phyloP scores from a whole-genome alignment of 2,888 invertebrate species.

The Xanthia togata region DNA sequence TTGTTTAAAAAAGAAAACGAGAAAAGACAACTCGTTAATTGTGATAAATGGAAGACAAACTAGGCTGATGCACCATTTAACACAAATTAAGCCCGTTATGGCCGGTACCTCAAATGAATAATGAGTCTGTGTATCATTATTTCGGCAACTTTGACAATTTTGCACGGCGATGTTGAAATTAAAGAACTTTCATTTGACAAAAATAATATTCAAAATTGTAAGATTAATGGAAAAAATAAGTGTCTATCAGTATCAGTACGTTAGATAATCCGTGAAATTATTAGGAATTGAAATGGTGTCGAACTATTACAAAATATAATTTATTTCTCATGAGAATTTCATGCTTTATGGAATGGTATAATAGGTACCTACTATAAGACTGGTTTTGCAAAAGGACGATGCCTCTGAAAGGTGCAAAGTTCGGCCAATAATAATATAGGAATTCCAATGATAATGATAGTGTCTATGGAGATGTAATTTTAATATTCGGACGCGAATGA shows the following conservation, averaged over 20 bases:
- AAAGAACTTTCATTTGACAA: conserved; percentile 34
- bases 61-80: conserved; percentile 44
- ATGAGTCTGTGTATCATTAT: conserved; percentile 21
- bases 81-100: conserved; percentile 40
- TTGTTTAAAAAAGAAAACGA: conserved; percentile 54
- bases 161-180: conserved; percentile 29
- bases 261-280: conserved; percentile 53
- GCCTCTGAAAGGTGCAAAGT: conserved; percentile 43
- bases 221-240: conserved; percentile 35
- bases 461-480: conserved; percentile 17
- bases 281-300: conserved; percentile 32
- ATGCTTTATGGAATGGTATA: conserved; percentile 38
- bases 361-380: conserved; percentile 24
- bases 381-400: conserved; percentile 52
- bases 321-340: conserved; percentile 53
- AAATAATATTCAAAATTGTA: conserved; percentile 18
- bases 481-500: conserved; percentile 30
- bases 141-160: conserved; percentile 41
- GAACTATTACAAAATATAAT: conserved; percentile 45
- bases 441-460: conserved; percentile 49
- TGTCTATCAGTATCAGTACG: conserved; percentile 27
- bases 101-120: conserved; percentile 23
- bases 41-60: conserved; percentile 59
- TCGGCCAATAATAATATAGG: conserved; percentile 36
- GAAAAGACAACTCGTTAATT: conserved; percentile 49